phyloP scores from a whole-genome alignment of 2,888 invertebrate species.

The Gymnosoma rotundatum region DNA sequence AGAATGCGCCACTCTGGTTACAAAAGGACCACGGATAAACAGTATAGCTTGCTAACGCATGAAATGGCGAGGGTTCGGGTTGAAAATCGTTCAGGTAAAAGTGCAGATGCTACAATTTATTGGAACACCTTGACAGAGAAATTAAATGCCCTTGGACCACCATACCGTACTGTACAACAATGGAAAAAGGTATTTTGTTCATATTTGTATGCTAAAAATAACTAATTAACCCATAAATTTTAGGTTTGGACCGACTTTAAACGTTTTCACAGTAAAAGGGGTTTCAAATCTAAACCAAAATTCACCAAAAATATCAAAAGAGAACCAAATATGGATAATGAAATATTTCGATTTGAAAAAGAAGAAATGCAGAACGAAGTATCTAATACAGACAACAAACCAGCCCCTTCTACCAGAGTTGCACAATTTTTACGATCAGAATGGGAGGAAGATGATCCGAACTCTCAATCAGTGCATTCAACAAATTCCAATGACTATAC shows the following conservation, averaged over 20 bases:
- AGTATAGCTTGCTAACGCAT: slow-evolving; percentile 57
- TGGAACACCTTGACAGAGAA: slow-evolving; percentile 58
- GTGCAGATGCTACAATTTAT: slow-evolving; percentile 23
- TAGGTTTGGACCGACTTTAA: slow-evolving; percentile 66
- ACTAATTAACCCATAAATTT: not conserved
- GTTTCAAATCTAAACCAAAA: slow-evolving; percentile 51
- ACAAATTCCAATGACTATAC: slow-evolving; percentile 51
- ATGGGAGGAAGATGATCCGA: slow-evolving; percentile 54
- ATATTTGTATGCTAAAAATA: not conserved
- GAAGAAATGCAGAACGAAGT: slow-evolving; percentile 19
- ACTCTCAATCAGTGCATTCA: slow-evolving; percentile 50
- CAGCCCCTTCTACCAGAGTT: slow-evolving; percentile 26
- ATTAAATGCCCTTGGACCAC: slow-evolving; percentile 60
- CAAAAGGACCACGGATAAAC: slow-evolving; percentile 62
- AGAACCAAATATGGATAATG: slow-evolving; percentile 14
- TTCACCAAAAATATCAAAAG: slow-evolving; percentile 42
- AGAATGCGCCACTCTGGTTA: slow-evolving; percentile 38
- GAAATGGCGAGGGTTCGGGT: slow-evolving; percentile 45
- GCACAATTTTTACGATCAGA: slow-evolving; percentile 44
- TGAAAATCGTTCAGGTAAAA: slow-evolving; percentile 33
- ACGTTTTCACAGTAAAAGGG: slow-evolving; percentile 59
- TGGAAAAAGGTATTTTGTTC: slow-evolving; percentile 62
- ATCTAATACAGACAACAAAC: slow-evolving; percentile 2
- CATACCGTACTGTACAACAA: slow-evolving; percentile 57
- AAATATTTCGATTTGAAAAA: slow-evolving; percentile 15